Percentiles rank a stretch among this genome's conserved stretches.
Conservation (phyloP, 2,888 invertebrate species). For the Chrysomela aeneicollis region DNA sequence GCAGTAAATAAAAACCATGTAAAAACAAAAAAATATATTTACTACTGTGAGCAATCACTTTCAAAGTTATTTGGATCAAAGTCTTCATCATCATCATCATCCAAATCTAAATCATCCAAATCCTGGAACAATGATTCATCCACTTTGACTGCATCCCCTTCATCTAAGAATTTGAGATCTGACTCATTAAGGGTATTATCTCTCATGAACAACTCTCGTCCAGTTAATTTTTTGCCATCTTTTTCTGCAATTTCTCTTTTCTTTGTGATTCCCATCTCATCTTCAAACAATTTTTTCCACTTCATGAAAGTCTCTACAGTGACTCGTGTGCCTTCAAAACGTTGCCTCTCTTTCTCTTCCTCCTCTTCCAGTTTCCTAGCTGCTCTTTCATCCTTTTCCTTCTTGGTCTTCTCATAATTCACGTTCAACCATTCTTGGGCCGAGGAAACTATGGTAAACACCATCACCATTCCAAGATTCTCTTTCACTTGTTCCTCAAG, state of each 20-base stretch:
- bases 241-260: slow-evolving; percentile 75
- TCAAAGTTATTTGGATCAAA: slow-evolving; percentile 63
- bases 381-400: slow-evolving; percentile 74
- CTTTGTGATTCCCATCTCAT: slow-evolving; percentile 81
- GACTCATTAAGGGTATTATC: slow-evolving; percentile 95
- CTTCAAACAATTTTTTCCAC: slow-evolving; percentile 94
- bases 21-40: slow-evolving; percentile 17
- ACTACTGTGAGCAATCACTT: slow-evolving; percentile 48
- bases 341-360: slow-evolving; percentile 91
- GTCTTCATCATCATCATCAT: slow-evolving; percentile 72
- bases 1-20: slow-evolving; percentile 11
- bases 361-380: slow-evolving; percentile 74
- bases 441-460: slow-evolving; percentile 92
- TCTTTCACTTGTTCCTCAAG: slow-evolving; percentile 78
- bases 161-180: slow-evolving; percentile 94
- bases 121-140: slow-evolving; percentile 94
- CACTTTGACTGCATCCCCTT: slow-evolving; percentile 86
- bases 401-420: slow-evolving; percentile 81
- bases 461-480: slow-evolving; percentile 97
- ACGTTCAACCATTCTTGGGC: slow-evolving; percentile 93
- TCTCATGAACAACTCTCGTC: slow-evolving; percentile 90
- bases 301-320: slow-evolving; percentile 93
- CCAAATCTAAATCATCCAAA: slow-evolving; percentile 81
- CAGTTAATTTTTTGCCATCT: slow-evolving; percentile 86
- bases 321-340: slow-evolving; percentile 94